Base-by-base conservation (phyloP, 2,113 vertebrate genomes). In the Amblyopsis rosae region DNA sequence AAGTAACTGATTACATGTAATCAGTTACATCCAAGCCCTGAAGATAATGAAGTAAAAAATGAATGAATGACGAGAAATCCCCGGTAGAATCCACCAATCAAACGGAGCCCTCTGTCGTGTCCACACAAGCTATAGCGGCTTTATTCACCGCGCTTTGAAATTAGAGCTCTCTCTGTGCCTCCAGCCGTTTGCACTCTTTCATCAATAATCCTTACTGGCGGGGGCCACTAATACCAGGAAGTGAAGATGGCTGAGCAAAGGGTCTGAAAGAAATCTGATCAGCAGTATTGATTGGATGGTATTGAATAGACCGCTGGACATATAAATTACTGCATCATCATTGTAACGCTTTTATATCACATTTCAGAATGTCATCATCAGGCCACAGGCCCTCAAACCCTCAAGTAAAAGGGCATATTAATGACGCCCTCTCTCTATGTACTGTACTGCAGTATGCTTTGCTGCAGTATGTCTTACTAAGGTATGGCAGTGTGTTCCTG, bases 281-380 rank as follows among this genome's bases (percentile, higher is more conserved):
- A 79, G 64, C 41, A 47, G 16, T 81, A 88, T 81, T 79, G 81
- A 91, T 60, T n/a, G 8, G 15, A 65, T 12, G 70, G 76, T 77
- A 81, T 46, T 74, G 65, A 74, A 77, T 82, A 70, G 72, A 75
- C 70, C 76, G 58, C 69, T 71, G 62, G 57, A 62, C 9, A 55
- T 83, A 64, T 87, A 78, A 79, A 82, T 84, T 81, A 82, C 73
- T 65, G 79, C 79, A 62, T 19, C 11, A n/a, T 83, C 67, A 70
- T 35, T 12, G 45, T 67, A 61, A 77, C 65, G 65, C 10, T 50
- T 45, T 70, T 75, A 73, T 64, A 70, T 78, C 72, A 50, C 69
- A 79, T 77, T 77, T 76, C 53, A 32, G 33, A 55, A n/a, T 17
- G 19, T 41, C 35, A 69, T 67, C 12, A 50, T 45, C n/a, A 65